A percentile compares a stretch with the other conserved stretches of the same genome.
Conservation (phyloP, 1,140 invertebrate genomes). For the Anoplophora glabripennis region DNA sequence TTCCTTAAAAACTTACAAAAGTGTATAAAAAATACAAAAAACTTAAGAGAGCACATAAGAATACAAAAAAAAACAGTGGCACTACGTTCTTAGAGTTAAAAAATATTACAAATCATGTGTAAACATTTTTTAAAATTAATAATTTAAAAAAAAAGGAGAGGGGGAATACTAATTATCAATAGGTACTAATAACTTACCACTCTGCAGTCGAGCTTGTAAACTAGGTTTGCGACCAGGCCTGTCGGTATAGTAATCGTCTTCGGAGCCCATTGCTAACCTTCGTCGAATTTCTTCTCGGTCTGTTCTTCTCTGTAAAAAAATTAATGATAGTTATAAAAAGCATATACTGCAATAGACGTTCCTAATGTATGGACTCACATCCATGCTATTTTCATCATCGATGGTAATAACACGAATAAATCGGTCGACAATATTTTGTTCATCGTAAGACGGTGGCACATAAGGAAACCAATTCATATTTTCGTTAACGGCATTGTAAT, state of each 20-base stretch:
- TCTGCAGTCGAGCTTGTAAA: constrained; percentile 81
- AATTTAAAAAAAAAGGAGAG: too few relatives aligned
- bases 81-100: too few relatives aligned
- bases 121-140: too few relatives aligned
- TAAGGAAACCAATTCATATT: constrained; percentile 50
- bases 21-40: too few relatives aligned
- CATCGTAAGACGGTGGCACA: constrained; percentile 47
- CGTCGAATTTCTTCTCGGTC: constrained; percentile 89
- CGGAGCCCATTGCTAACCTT: constrained; percentile 81
- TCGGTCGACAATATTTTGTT: constrained; percentile 62
- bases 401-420: constrained; percentile 63
- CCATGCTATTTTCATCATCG: constrained; percentile 48
- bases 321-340: background rate
- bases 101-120: too few relatives aligned
- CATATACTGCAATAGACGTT: background rate
- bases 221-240: constrained; percentile 76
- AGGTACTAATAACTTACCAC: constrained; percentile 58
- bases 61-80: too few relatives aligned
- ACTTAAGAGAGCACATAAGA: too few relatives aligned
- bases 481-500: constrained; percentile 50
- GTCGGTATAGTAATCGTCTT: constrained; percentile 71
- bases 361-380: constrained; percentile 41
- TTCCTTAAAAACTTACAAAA: too few relatives aligned
- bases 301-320: constrained; percentile 72
- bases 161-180: too few relatives aligned